Evolutionary conservation across 2,888 invertebrate genomes (phyloP), one percentile per base, ranked within the genome.

Genomic region (Conistra vaccinii): DNA sequence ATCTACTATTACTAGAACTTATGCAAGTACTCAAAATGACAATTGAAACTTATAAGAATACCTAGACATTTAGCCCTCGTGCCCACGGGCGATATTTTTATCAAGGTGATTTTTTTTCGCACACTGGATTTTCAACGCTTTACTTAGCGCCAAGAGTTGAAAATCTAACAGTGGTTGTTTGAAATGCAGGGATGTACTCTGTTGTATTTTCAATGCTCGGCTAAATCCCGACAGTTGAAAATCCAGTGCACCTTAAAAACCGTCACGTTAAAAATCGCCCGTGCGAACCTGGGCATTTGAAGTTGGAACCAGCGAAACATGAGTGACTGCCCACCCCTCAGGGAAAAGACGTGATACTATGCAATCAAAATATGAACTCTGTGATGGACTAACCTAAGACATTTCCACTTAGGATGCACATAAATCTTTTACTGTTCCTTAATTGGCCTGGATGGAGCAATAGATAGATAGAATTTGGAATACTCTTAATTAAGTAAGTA

Each of bases 401-500:
- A 20, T 60, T 20, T 1, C 29, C 14, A 10, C 3, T 23, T 42
- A 1, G 2, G 3, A 29, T 51, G 23, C 17, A 45, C 17, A 29
- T 66, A 5, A 42, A 23, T 29, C 12, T 60, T 55, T 32, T 35
- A 69, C 76, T 69, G 68, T 76, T n/a, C 35, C 35, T 2, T 45
- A 53, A 45, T 76, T 60, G 60, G 76, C 26, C n/a, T 39, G 61
- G 9, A 42, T 42, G 39, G 26, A 42, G 20, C 62, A 26, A 62
- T 62, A n/a, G n/a, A 51, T 20, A 45, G 4, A n/a, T 35, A 23
- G 23, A n/a, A n/a, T n/a, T n/a, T 60, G 1, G n/a, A 35, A 39
- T 62, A 26, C n/a, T 39, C 1, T n/a, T 17, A 17, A 39, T 17
- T 39, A 17, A 17, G 39, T 17, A 17, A 39, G 9, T 39, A 17